These are phyloP conservation scores for Ecliptopera silaceata DNA, from an alignment of 2,888 invertebrate genomes.

Conservation along the genomic window DNA sequence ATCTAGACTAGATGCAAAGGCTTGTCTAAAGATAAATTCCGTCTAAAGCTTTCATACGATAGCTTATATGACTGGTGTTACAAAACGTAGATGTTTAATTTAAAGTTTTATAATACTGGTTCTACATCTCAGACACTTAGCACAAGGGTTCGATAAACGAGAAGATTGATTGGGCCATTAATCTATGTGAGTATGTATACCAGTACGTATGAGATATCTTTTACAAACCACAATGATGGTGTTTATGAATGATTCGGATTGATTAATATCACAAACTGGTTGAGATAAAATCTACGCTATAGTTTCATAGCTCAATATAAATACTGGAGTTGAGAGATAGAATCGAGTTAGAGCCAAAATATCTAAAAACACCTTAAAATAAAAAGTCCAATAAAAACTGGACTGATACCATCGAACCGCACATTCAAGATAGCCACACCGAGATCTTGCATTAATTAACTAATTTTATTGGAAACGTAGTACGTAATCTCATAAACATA, in stretches of 20 bases:
- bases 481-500: conserved; percentile 67
- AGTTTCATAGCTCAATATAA: conserved; percentile 2
- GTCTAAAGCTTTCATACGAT: neutral
- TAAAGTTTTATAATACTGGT: neutral
- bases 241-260: conserved; percentile 33
- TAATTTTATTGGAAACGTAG: conserved; percentile 48
- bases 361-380: conserved; percentile 23
- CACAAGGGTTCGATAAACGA: conserved; percentile 39
- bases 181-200: conserved; percentile 36
- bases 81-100: neutral
- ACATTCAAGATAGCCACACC: conserved; percentile 35
- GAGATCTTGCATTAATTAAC: conserved; percentile 60
- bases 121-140: conserved; percentile 30
- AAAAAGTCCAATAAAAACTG: conserved; percentile 36
- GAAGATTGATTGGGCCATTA: conserved; percentile 53
- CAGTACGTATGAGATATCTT: conserved; percentile 29
- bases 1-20: too few relatives aligned
- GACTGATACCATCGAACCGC: conserved; percentile 36
- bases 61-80: neutral
- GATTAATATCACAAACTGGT: conserved; percentile 19
- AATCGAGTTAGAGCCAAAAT: conserved; percentile 22
- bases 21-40: neutral
- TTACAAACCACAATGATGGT: conserved; percentile 32
- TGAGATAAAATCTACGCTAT: conserved; percentile 2
- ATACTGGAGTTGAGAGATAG: neutral